Percentiles rank a stretch among this genome's conserved stretches.
Conservation (phyloP, 2,888 invertebrate genomes). For the Hofmannophila pseudospretella region DNA sequence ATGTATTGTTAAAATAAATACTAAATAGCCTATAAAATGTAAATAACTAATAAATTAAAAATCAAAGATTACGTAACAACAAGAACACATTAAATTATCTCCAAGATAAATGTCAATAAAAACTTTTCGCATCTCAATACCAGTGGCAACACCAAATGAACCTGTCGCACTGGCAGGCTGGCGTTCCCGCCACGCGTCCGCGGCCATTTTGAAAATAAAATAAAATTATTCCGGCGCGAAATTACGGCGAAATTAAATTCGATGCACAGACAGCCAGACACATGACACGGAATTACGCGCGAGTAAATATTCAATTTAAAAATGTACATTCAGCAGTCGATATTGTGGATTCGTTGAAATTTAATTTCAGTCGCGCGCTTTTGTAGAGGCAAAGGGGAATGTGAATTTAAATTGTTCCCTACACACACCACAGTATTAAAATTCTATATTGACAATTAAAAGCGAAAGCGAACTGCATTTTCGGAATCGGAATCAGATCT, state of each 20-base stretch:
- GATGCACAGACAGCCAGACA: constrained; percentile 23
- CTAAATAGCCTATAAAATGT: too few relatives aligned
- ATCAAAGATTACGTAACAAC: too few relatives aligned
- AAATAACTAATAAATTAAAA: too few relatives aligned
- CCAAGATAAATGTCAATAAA: not conserved
- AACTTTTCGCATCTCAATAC: constrained; percentile 6
- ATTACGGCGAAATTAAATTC: constrained; percentile 50
- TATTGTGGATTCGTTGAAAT: constrained; percentile 1
- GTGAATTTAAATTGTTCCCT: not conserved
- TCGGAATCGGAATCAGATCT: too few relatives aligned
- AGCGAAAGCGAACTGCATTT: too few relatives aligned
- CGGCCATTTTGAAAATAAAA: constrained; percentile 33
- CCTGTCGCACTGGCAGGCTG: constrained; percentile 18
- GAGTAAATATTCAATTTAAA: constrained; percentile 31
- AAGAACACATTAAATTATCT: too few relatives aligned
- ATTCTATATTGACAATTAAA: too few relatives aligned
- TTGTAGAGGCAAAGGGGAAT: too few relatives aligned
- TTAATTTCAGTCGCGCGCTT: constrained; percentile 1
- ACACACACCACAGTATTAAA: too few relatives aligned
- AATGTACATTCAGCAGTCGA: constrained; percentile 14
- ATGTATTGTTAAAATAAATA: too few relatives aligned
- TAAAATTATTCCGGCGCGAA: constrained; percentile 36
- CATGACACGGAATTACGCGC: constrained; percentile 25
- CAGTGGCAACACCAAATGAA: not conserved
- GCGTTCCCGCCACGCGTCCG: constrained; percentile 26